Conservation (phyloP, 1,140 invertebrate species). For the Zaprionus ornatus region DNA sequence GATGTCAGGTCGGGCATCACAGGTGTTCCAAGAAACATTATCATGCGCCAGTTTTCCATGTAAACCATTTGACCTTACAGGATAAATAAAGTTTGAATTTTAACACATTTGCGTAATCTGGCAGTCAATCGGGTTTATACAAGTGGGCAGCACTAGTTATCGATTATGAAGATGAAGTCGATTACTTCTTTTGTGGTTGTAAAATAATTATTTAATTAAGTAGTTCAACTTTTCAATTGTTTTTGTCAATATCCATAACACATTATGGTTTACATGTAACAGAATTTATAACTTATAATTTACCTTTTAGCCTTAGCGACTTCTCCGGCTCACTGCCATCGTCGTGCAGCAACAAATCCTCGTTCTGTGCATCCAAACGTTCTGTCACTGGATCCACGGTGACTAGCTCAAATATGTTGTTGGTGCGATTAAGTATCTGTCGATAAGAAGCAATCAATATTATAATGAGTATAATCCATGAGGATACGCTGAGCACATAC, state of each 20-base stretch:
- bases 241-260: too few species aligned
- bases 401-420: constrained; percentile 98
- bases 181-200: too few species aligned
- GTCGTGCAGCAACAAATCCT: constrained; percentile 86
- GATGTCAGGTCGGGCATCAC: constrained; percentile 96
- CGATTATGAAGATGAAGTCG: too few species aligned
- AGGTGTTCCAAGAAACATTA: constrained; percentile 97
- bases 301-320: constrained; percentile 93
- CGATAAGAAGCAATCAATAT: not conserved
- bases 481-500: constrained; percentile 85
- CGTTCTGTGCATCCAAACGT: constrained; percentile 86
- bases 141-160: too few species aligned
- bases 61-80: constrained; percentile 97
- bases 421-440: constrained; percentile 96
- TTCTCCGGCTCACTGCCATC: constrained; percentile 88
- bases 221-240: too few species aligned
- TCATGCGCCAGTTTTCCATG: constrained; percentile 98
- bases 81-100: not conserved
- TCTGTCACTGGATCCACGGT: constrained; percentile 92
- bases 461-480: not conserved
- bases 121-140: too few species aligned
- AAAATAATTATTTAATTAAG: too few species aligned
- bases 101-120: too few species aligned
- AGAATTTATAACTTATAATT: not conserved
- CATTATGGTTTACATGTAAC: too few species aligned